Evolutionary conservation across 2,113 vertebrate genomes (phyloP).

Genomic region (Proteles cristata): DNA sequence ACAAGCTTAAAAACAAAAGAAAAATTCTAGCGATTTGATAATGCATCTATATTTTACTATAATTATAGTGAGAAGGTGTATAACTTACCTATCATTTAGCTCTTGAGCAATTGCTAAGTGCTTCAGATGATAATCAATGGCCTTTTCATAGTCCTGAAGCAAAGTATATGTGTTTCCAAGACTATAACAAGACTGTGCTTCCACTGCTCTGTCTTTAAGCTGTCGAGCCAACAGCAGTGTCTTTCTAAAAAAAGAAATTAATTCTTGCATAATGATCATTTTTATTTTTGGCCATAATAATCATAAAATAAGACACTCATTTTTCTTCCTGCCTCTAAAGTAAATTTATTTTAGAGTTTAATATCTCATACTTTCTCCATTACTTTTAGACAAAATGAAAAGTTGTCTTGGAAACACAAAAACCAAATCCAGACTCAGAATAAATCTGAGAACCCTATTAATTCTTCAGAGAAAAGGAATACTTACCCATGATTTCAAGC

Average conservation of each 20-base stretch:
- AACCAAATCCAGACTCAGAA: background rate
- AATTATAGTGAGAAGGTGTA: background rate
- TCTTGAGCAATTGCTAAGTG: slow-evolving; percentile 97
- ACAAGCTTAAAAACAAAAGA: background rate
- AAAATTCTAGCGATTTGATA: background rate
- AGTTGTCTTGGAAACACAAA: slow-evolving; percentile 15
- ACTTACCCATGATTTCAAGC: background rate
- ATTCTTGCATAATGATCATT: slow-evolving; percentile 15
- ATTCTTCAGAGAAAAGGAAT: background rate
- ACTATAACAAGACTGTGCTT: slow-evolving; percentile 98
- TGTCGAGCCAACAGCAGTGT: slow-evolving; percentile 95
- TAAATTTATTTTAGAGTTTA: background rate
- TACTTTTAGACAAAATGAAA: background rate
- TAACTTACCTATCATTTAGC: slow-evolving; percentile 91
- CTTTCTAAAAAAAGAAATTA: slow-evolving; percentile 86
- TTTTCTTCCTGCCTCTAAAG: slow-evolving; percentile 29
- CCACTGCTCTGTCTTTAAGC: slow-evolving; percentile 94
- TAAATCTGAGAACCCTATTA: background rate
- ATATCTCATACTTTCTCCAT: background rate
- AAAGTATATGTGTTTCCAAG: slow-evolving; percentile 97
- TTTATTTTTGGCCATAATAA: background rate
- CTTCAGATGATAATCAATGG: slow-evolving; percentile 97
- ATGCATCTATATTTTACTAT: background rate
- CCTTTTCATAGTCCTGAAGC: slow-evolving; percentile 96
- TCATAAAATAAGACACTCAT: background rate